Conservation (phyloP, 2,113 vertebrate species). For the Smithornis capensis region DNA sequence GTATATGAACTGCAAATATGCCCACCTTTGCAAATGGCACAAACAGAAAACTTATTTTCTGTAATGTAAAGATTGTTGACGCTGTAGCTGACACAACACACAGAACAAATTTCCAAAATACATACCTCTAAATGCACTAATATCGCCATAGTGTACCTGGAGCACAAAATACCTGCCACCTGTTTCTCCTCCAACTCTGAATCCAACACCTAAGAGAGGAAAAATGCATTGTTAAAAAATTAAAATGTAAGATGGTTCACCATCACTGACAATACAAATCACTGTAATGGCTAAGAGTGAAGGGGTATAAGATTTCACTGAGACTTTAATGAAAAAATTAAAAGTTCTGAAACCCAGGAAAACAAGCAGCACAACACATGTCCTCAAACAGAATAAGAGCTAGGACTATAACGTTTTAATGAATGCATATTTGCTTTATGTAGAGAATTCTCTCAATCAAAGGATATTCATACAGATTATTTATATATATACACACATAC, state of each 20-base stretch:
- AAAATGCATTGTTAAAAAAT: not conserved
- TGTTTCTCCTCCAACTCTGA: conserved; percentile 89
- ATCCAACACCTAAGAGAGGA: conserved; percentile 84
- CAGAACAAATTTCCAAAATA: not conserved
- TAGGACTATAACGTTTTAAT: not conserved
- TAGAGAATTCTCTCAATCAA: not conserved
- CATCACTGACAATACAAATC: not conserved
- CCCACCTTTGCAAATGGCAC: not conserved
- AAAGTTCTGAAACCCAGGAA: not conserved
- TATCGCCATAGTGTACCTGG: conserved; percentile 94
- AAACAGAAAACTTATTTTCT: not conserved
- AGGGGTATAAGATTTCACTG: not conserved
- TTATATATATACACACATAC: not conserved
- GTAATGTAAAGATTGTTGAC: not conserved
- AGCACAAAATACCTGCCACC: conserved; percentile 90
- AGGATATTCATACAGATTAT: not conserved
- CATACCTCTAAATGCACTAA: conserved; percentile 88
- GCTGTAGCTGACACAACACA: not conserved
- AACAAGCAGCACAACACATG: not conserved
- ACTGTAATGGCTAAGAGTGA: not conserved
- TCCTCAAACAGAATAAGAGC: not conserved
- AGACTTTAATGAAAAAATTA: not conserved
- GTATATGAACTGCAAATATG: not conserved
- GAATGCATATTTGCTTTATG: not conserved
- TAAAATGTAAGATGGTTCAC: not conserved